Percentiles rank a stretch among this genome's conserved stretches.
Conservation (phyloP, 2,113 vertebrate genomes). For the Tychaedon coryphoeus region DNA sequence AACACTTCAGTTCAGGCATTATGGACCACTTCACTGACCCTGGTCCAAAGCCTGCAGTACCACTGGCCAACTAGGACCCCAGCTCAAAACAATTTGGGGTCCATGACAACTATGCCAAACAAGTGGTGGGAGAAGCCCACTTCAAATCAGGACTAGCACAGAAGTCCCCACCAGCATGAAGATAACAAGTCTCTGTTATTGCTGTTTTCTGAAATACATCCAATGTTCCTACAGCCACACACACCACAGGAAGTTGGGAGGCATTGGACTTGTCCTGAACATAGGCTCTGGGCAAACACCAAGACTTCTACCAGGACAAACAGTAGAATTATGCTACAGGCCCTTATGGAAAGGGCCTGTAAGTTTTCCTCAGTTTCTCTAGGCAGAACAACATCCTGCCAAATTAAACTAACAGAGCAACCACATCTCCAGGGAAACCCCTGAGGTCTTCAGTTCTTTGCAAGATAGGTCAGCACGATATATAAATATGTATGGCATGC, state of each 20-base stretch:
- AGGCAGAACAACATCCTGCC: neutral
- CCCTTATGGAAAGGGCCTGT: neutral
- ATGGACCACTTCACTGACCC: accelerated
- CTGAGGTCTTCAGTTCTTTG: neutral
- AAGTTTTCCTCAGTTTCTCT: neutral
- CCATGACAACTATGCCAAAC: neutral
- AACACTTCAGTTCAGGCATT: neutral
- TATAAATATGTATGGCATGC: neutral
- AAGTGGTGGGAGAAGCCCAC: neutral
- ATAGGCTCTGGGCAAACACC: neutral
- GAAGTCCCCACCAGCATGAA: neutral
- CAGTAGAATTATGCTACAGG: neutral
- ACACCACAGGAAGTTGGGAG: neutral
- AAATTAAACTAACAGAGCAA: neutral
- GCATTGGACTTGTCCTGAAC: neutral
- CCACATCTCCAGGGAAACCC: neutral
- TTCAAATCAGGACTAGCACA: neutral
- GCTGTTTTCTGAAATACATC: neutral
- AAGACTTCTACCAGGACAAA: neutral
- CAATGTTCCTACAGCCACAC: neutral
- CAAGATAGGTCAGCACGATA: no score
- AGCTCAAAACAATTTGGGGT: neutral
- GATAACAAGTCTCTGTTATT: neutral
- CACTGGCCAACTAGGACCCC: neutral
- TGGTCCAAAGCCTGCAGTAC: neutral